Evolutionary conservation across 2,888 invertebrate species (phyloP).

Genomic region (Aplocera efformata): DNA sequence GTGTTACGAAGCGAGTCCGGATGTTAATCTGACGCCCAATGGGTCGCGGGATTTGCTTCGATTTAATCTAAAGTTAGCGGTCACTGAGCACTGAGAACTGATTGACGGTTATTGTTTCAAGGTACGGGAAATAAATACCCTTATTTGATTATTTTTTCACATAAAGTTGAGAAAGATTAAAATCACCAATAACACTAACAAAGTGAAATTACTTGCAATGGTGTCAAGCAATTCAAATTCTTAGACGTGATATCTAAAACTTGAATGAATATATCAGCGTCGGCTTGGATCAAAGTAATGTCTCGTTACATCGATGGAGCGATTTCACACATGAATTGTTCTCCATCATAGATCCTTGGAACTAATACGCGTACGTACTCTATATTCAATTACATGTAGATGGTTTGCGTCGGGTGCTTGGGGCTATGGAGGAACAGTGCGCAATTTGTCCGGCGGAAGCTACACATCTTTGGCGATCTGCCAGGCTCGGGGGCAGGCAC

Average conservation of each 20-base stretch:
- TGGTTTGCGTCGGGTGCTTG: conserved; percentile 46
- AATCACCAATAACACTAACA: conserved; percentile 4
- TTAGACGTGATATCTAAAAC: conserved; percentile 12
- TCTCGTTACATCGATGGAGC: conserved; percentile 31
- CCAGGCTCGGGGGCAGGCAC: conserved; percentile 40
- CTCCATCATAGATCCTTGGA: conserved; percentile 28
- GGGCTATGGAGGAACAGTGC: conserved; percentile 27
- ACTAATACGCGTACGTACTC: conserved; percentile 38
- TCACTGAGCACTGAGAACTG: conserved; percentile 38
- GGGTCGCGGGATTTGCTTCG: conserved; percentile 72
- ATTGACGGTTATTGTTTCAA: conserved; percentile 35
- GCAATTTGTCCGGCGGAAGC: conserved; percentile 64
- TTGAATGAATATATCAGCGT: conserved; percentile 18
- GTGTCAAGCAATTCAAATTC: conserved; percentile 1
- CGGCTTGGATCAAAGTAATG: conserved; percentile 21
- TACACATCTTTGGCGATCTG: conserved; percentile 57
- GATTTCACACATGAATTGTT: conserved; percentile 34
- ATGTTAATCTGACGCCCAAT: conserved; percentile 76
- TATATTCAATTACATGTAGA: conserved; percentile 55
- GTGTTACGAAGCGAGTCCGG: conserved; percentile 70
- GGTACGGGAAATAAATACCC: background rate
- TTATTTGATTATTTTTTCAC: background rate
- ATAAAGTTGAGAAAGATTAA: background rate
- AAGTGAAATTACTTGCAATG: background rate
- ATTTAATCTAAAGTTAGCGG: conserved; percentile 70